Evolutionary conservation across 2,113 vertebrate species (phyloP), one percentile per base, ranked within the genome.

Genomic region (Petromus typicus): DNA sequence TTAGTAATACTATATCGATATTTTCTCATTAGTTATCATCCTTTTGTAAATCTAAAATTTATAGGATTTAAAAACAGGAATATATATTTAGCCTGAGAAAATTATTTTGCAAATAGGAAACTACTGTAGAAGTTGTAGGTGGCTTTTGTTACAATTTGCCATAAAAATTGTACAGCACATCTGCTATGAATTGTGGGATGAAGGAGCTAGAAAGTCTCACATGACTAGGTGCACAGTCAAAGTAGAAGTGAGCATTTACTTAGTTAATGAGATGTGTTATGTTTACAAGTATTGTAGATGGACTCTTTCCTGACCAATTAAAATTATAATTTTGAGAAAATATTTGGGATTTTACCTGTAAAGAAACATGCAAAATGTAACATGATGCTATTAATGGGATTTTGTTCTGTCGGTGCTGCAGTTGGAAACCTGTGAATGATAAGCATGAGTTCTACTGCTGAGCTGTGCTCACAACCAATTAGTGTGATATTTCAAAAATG

Each of bases 311-410:
- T 75, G 54, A 87, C 25, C 40, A 76, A 71, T 63, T 73, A 6
- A 34, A 48, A 89, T 54, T 64, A 16, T 43, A 75, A 59, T 91
- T 67, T 76, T 89, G 23, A 85, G n/a, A 67, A 80, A 54, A 4
- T 23, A 89, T n/a, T 69, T 93, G 17, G 5, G 11, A 80, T 54
- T 37, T 75, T 3, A 56, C 54, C 11, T 56, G 0, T 57, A 79
- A 96, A 71, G 63, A 25, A 94, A 12, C 4, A 67, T 34, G 75
- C 27, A 37, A 71, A 85, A 88, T 45, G 85, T 85, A 45, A 88
- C 18, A 6, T 86, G 30, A 78, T 57, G 25, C 1, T 78, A 3
- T 82, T 86, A 82, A 48, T 90, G 71, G 37, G 4, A 22, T 93
- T 79, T 91, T 76, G 0, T 17, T 51, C 12, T 75, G 73, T 11